These are phyloP conservation scores for Syngnathus rostellatus DNA, from an alignment of 2,797 vertebrate species.

Conservation along the genomic window DNA sequence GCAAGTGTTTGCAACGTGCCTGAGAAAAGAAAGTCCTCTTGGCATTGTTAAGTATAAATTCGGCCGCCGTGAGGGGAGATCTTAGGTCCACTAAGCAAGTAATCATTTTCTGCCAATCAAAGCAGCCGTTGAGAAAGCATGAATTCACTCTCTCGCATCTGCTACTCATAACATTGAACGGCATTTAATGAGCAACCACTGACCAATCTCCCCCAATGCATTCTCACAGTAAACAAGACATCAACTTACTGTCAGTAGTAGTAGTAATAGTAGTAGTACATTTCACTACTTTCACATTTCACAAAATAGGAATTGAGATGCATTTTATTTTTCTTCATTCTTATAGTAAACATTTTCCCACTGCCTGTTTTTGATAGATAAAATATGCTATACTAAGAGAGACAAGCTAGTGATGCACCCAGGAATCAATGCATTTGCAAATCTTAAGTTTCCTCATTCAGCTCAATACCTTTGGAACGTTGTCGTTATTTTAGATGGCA, in stretches of 20 bases:
- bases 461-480: slow-evolving; percentile 58
- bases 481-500: slow-evolving; percentile 21
- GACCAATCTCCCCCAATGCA: not conserved
- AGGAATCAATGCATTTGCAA: too few species aligned
- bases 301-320: too few species aligned
- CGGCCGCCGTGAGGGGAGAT: slow-evolving; percentile 40
- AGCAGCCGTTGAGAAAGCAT: slow-evolving; percentile 28
- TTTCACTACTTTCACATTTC: slow-evolving; percentile 9
- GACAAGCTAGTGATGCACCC: slow-evolving; percentile 44
- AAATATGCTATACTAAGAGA: slow-evolving; percentile 29
- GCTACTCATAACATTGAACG: slow-evolving; percentile 23
- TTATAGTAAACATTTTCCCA: not conserved
- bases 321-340: not conserved
- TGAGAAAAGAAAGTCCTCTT: slow-evolving; percentile 41
- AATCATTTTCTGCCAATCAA: slow-evolving; percentile 43
- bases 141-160: slow-evolving; percentile 38
- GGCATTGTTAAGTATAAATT: slow-evolving; percentile 42
- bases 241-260: slow-evolving; percentile 2
- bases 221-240: not conserved
- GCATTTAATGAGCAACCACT: slow-evolving; percentile 21
- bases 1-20: slow-evolving; percentile 35
- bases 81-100: slow-evolving; percentile 33
- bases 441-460: slow-evolving; percentile 35
- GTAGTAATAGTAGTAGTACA: too few species aligned
- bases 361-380: slow-evolving; percentile 22